phyloP scores from a whole-genome alignment of 2,888 invertebrate genomes.

The Lycia hirtaria region DNA sequence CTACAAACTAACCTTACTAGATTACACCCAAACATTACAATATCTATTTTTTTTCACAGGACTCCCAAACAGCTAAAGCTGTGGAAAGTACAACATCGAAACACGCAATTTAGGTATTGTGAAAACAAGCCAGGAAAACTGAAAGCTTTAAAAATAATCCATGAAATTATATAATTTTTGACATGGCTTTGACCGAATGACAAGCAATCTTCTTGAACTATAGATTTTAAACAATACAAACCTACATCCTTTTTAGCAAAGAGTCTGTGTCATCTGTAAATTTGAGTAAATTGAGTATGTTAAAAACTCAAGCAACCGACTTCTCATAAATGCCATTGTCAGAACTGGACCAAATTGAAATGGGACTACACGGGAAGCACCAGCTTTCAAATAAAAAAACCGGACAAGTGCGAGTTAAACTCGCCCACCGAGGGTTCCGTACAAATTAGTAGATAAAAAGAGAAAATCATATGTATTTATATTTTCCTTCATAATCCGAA shows the following conservation, averaged over 20 bases:
- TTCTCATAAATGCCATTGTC: too few species aligned
- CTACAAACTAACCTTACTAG: slow-evolving; percentile 56
- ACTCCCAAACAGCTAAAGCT: slow-evolving; percentile 11
- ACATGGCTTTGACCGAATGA: slow-evolving; percentile 1
- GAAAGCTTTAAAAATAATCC: neutral
- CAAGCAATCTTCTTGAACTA: neutral
- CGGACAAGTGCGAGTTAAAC: too few species aligned
- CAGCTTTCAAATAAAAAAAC: neutral
- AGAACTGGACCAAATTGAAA: too few species aligned
- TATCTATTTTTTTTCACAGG: neutral
- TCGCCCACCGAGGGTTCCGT: too few species aligned
- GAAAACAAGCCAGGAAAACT: neutral
- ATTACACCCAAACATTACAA: slow-evolving; percentile 57
- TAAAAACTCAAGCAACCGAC: too few species aligned
- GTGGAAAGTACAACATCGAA: neutral
- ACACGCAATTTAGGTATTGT: slow-evolving; percentile 2
- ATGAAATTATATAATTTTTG: neutral
- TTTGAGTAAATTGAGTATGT: too few species aligned
- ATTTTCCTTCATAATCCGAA: too few species aligned
- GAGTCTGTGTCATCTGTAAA: too few species aligned
- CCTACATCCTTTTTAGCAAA: neutral
- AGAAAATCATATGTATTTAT: too few species aligned
- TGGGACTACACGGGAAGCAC: too few species aligned
- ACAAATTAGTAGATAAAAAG: too few species aligned
- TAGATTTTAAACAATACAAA: neutral